Evolutionary conservation across 2,797 vertebrate species (phyloP), one percentile per base, ranked within the genome.

Genomic region (Pseudochromis fuscus): DNA sequence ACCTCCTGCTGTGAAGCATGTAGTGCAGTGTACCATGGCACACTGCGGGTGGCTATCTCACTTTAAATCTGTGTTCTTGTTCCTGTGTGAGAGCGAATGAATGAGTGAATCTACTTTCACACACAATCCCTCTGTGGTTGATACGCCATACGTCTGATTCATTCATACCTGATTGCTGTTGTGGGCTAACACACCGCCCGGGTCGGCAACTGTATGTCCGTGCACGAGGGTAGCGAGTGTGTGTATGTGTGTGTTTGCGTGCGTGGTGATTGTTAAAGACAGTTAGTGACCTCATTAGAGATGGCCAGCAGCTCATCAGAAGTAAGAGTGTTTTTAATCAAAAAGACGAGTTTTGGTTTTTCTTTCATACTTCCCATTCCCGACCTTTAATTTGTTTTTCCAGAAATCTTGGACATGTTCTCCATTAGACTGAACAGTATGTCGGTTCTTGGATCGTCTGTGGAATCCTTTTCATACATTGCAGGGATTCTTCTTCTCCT

Each of bases 1-100:
- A 72, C 70, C 79, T 81, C 88, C 84, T 75, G 83, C 84, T 81
- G 86, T 76, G 77, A 75, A 77, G 86, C 83, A 76, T 89, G 82
- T 86, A 73, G 74, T 82, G 63, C 75, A 87, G 65, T 75, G 48
- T 73, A 81, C 58, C 90, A 52, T 84, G 72, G 63, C 70, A 18
- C 53, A 7, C 48, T 46, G 79, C 70, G 81, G 88, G 85, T 87
- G 84, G 84, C 71, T 89, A 91, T 91, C 87, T 82, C 66, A 8
- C 4, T 51, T 53, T 44, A 60, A 61, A 89, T 91, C 86, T 72
- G 27, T 72, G 68, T 80, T 67, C 51, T 16, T 71, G 58, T 75
- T 75, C 52, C 45, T 65, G 44, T 65, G 52, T 46, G 60, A 53
- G 64, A 45, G 55, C 42, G 46, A 56, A 40, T 73, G 59, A 72